phyloP scores from a whole-genome alignment of 2,797 vertebrate species.

The Phrynocephalus guinanensis region DNA sequence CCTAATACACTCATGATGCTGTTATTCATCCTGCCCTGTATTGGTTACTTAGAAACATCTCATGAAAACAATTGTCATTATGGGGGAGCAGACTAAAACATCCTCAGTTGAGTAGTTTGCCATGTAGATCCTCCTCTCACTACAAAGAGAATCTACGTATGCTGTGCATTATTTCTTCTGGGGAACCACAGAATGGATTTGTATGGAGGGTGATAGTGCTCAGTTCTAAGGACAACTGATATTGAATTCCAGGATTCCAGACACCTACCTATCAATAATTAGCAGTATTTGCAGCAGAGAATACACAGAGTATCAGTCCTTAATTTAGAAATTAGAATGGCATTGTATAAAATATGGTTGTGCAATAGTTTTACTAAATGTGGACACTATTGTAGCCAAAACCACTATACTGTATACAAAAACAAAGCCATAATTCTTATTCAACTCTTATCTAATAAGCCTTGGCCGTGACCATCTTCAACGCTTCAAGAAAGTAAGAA shows the following conservation, averaged over 20 bases:
- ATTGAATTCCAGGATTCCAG: background rate
- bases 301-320: background rate
- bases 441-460: background rate
- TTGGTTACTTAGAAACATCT: background rate
- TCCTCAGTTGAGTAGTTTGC: conserved; percentile 2
- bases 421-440: background rate
- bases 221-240: background rate
- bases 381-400: background rate
- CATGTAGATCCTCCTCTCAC: background rate
- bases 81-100: background rate
- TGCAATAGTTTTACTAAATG: conserved; percentile 14
- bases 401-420: background rate
- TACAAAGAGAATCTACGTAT: background rate
- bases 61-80: background rate
- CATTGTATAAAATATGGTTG: background rate
- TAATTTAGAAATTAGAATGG: background rate
- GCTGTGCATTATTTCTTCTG: background rate
- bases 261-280: background rate
- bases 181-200: background rate
- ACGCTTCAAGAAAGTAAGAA: background rate
- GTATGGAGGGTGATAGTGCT: background rate
- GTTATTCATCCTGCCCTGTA: background rate
- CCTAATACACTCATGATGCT: background rate
- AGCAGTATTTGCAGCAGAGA: background rate
- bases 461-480: background rate